These are phyloP conservation scores for Argyresthia goedartella DNA, from an alignment of 2,888 invertebrate species.

Conservation along the genomic window DNA sequence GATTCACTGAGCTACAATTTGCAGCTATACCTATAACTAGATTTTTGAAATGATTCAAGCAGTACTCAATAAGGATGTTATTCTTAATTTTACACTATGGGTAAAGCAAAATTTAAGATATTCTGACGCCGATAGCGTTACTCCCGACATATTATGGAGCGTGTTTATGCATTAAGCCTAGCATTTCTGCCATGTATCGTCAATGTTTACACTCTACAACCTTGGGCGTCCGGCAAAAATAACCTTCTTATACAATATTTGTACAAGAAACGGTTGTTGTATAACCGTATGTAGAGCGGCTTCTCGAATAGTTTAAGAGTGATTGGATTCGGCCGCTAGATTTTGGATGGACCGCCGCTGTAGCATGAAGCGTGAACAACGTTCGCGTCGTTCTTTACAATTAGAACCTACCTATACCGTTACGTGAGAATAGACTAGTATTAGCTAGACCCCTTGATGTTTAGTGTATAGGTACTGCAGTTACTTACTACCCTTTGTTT, in stretches of 20 bases:
- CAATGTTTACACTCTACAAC: constrained; percentile 25
- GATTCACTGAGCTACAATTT: constrained; percentile 32
- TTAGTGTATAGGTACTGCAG: too few relatives aligned
- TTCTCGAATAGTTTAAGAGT: neutral
- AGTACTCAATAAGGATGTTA: neutral
- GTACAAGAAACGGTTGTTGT: constrained; percentile 18
- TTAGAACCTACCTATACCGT: neutral
- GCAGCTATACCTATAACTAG: neutral
- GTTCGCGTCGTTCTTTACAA: neutral
- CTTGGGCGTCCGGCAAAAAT: constrained; percentile 29
- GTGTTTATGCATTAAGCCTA: constrained; percentile 12
- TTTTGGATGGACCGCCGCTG: neutral
- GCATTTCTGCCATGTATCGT: constrained; percentile 17
- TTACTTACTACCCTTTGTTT: too few relatives aligned
- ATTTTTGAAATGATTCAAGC: neutral
- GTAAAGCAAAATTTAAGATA: constrained; percentile 1
- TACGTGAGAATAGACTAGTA: neutral
- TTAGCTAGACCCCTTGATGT: too few relatives aligned
- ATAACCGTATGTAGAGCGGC: constrained; percentile 1
- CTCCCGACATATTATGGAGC: neutral
- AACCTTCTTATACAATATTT: constrained; percentile 30
- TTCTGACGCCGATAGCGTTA: neutral
- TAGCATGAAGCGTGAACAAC: neutral
- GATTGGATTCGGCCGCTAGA: constrained; percentile 2
- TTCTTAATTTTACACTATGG: neutral